These are phyloP conservation scores for Grammomys surdaster DNA, from an alignment of 2,113 vertebrate genomes.

Conservation along the genomic window DNA sequence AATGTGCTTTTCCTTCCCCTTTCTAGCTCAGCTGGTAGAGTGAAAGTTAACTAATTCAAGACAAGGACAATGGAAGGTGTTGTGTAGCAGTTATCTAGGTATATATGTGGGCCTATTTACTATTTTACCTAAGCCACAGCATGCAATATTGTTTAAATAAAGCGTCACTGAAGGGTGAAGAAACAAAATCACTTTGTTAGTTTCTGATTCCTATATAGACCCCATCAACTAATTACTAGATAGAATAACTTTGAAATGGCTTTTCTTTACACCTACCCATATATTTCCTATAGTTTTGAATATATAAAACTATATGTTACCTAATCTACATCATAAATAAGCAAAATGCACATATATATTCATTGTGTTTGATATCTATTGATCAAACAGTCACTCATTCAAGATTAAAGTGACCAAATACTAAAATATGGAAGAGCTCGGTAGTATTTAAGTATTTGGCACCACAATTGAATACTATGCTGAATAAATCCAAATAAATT, in stretches of 20 bases:
- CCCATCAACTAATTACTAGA: constrained; percentile 9
- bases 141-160: background rate
- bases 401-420: constrained; percentile 53
- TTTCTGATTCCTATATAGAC: background rate
- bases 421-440: constrained; percentile 40
- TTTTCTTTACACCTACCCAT: background rate
- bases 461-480: background rate
- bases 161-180: background rate
- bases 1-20: constrained; percentile 76
- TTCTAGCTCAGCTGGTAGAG: constrained; percentile 65
- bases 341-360: background rate
- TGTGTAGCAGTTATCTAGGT: background rate
- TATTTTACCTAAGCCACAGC: background rate
- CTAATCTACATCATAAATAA: background rate
- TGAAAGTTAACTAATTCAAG: constrained; percentile 74
- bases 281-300: constrained; percentile 36
- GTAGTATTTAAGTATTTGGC: constrained; percentile 34
- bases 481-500: constrained; percentile 50
- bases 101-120: background rate
- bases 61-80: constrained; percentile 32
- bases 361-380: background rate
- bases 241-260: constrained; percentile 19
- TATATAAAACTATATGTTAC: background rate
- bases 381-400: constrained; percentile 50
- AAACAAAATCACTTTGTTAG: background rate